phyloP scores from a whole-genome alignment of 2,113 vertebrate species.

The Macquaria australasica region DNA sequence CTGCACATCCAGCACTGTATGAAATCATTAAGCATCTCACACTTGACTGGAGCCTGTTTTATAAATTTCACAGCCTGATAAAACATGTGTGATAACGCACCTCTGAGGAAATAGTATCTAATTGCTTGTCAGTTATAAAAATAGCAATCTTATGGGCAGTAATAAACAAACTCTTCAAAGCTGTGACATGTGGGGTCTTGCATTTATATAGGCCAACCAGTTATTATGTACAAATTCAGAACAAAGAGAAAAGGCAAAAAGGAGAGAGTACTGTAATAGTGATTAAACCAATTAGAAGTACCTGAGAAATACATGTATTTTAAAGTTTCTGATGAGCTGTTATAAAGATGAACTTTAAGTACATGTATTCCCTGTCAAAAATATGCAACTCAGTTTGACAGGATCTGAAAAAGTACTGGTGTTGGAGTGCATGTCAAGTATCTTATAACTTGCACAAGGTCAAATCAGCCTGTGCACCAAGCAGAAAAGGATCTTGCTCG shows the following conservation, averaged over 20 bases:
- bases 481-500: conserved; percentile 51
- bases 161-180: conserved; percentile 41
- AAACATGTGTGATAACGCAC: conserved; percentile 29
- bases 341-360: conserved; percentile 27
- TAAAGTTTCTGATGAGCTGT: neutral
- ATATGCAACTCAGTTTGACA: conserved; percentile 19
- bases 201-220: neutral
- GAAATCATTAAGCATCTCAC: conserved; percentile 11
- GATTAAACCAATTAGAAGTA: neutral
- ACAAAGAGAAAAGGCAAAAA: neutral
- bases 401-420: conserved; percentile 23
- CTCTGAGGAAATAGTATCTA: conserved; percentile 24
- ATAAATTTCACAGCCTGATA: conserved; percentile 29
- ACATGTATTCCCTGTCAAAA: conserved; percentile 19
- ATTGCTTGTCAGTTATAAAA: conserved; percentile 34
- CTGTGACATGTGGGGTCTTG: neutral
- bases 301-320: neutral
- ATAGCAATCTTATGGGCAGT: neutral
- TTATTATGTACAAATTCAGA: neutral
- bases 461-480: conserved; percentile 34
- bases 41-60: conserved; percentile 25
- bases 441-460: conserved; percentile 51
- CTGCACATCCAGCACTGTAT: neutral
- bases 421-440: conserved; percentile 50
- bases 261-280: neutral